These are phyloP conservation scores for Lerista edwardsae DNA, from an alignment of 2,797 vertebrate genomes.

Conservation along the genomic window DNA sequence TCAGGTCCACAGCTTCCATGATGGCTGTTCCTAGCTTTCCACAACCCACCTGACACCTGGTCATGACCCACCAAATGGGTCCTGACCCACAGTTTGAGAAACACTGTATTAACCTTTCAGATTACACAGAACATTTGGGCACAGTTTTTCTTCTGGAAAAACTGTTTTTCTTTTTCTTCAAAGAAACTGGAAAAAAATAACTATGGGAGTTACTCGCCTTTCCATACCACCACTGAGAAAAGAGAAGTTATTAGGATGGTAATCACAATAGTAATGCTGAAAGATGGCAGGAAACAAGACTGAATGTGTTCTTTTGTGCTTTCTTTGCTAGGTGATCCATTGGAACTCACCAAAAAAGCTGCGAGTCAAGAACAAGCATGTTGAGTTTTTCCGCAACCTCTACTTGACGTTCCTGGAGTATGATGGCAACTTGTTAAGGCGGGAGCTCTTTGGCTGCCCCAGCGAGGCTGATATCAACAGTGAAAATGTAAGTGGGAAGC, in stretches of 20 bases:
- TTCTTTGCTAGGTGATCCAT: slow-evolving; percentile 90
- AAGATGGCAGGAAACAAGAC: background rate
- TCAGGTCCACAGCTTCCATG: no score
- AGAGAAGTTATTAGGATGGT: background rate
- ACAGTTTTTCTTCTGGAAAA: no score
- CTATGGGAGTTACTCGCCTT: background rate
- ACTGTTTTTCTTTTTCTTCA: no score
- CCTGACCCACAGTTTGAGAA: no score
- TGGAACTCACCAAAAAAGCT: slow-evolving; percentile 99
- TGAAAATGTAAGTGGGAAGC: slow-evolving; percentile 86
- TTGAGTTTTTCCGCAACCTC: slow-evolving; percentile 97
- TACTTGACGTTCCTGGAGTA: slow-evolving; percentile 97
- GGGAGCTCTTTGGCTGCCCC: slow-evolving; percentile 95
- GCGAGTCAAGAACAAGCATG: slow-evolving; percentile 97
- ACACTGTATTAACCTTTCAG: background rate
- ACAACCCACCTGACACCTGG: no score
- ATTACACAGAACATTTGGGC: background rate
- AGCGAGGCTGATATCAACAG: slow-evolving; percentile 94
- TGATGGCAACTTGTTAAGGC: slow-evolving; percentile 91
- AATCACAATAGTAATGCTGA: background rate
- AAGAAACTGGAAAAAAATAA: no score
- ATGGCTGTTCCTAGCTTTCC: no score
- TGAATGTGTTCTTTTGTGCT: slow-evolving; percentile 5
- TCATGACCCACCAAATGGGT: no score
- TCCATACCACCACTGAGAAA: background rate